A percentile compares a stretch with the other conserved stretches of the same genome.
These are phyloP conservation scores for Macaca fascicularis DNA, from an alignment of 2,113 vertebrate genomes.

Conservation along the genomic window DNA sequence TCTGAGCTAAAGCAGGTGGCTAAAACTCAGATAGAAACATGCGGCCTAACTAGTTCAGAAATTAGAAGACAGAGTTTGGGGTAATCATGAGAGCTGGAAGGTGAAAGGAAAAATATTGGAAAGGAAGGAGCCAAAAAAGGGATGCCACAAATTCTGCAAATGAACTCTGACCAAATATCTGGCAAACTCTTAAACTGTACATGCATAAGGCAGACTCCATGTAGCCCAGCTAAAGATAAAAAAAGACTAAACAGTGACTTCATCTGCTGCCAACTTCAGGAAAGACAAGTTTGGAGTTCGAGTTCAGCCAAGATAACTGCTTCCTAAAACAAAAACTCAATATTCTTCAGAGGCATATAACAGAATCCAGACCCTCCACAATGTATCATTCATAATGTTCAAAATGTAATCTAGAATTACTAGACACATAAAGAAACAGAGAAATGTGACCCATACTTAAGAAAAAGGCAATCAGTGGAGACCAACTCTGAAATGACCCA, in stretches of 20 bases:
- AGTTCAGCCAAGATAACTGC: neutral
- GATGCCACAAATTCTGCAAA: neutral
- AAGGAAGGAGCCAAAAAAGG: neutral
- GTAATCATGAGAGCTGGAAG: neutral
- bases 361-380: neutral
- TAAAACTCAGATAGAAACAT: neutral
- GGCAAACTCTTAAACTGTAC: neutral
- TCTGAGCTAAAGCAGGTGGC: neutral
- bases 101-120: neutral
- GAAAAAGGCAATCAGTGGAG: neutral
- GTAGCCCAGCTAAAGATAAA: neutral
- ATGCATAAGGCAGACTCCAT: neutral
- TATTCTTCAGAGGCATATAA: neutral
- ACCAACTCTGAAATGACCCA: neutral
- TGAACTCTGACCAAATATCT: neutral
- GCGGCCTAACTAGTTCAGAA: neutral
- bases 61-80: neutral
- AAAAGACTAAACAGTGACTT: neutral
- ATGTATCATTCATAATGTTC: neutral
- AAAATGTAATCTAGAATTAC: neutral
- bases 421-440: neutral
- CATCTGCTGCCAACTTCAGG: neutral
- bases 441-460: neutral
- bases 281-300: neutral
- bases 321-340: neutral